Percentiles rank a stretch among this genome's conserved stretches.
These are phyloP conservation scores for Drosophila subsilvestris DNA, from an alignment of 2,888 invertebrate genomes.

Conservation along the genomic window DNA sequence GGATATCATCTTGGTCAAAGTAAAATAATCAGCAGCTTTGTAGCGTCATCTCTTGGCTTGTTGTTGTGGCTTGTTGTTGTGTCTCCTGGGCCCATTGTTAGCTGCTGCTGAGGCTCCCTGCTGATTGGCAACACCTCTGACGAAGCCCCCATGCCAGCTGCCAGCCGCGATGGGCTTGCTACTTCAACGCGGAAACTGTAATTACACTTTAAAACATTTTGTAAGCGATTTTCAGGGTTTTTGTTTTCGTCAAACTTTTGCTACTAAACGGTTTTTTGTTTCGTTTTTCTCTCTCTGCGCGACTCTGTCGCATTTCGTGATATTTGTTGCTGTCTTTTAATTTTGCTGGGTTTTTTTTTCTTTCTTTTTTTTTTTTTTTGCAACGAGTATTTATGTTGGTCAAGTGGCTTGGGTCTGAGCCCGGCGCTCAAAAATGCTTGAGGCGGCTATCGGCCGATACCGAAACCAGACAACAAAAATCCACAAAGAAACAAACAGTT, in stretches of 20 bases:
- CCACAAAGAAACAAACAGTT: slow-evolving; percentile 63
- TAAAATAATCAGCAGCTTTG: slow-evolving; percentile 40
- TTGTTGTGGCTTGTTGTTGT: slow-evolving; percentile 5
- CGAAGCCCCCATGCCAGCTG: slow-evolving; percentile 36
- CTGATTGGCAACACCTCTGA: slow-evolving; percentile 37
- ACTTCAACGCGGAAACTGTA: slow-evolving; percentile 72
- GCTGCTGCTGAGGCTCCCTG: slow-evolving; percentile 24
- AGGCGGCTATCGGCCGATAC: slow-evolving; percentile 46
- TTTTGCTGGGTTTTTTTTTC: slow-evolving; percentile 33
- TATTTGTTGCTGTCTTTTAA: slow-evolving; percentile 32
- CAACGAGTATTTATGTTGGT: slow-evolving; percentile 69
- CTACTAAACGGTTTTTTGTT: slow-evolving; percentile 49
- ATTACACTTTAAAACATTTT: slow-evolving; percentile 71
- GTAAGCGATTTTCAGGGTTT: slow-evolving; percentile 69
- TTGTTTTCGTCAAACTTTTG: slow-evolving; percentile 40
- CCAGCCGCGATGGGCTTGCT: neutral
- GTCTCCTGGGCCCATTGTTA: slow-evolving; percentile 18
- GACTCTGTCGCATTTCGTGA: slow-evolving; percentile 54
- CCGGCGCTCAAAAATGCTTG: slow-evolving; percentile 52
- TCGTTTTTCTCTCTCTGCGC: slow-evolving; percentile 10
- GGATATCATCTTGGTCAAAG: slow-evolving; percentile 50
- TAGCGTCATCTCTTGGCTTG: slow-evolving; percentile 51
- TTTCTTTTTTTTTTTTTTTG: slow-evolving; percentile 27
- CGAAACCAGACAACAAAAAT: slow-evolving; percentile 44
- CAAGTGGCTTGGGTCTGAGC: slow-evolving; percentile 66